phyloP scores from a whole-genome alignment of 2,797 vertebrate genomes.

The Anomalospiza imberbis region DNA sequence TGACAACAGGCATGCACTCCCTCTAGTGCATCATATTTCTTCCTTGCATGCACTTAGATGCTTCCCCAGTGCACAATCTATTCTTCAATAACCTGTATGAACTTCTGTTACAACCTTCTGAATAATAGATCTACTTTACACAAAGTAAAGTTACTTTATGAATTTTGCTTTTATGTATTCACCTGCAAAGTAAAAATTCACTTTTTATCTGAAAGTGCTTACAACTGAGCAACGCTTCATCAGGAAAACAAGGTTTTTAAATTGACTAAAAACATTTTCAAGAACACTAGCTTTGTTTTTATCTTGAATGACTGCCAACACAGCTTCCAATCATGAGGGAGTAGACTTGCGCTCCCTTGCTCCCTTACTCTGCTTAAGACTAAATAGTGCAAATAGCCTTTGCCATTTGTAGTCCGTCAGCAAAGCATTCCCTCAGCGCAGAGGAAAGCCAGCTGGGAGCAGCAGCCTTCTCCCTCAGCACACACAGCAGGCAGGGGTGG shows the following conservation, averaged over 20 bases:
- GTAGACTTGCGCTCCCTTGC: background rate
- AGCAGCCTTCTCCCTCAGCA: background rate
- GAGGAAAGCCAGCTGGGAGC: background rate
- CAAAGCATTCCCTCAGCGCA: background rate
- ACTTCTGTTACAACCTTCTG: slow-evolving; percentile 10
- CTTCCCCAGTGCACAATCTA: slow-evolving; percentile 2
- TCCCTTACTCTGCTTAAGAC: background rate
- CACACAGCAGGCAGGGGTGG: background rate
- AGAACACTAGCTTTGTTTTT: background rate
- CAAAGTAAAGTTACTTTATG: background rate
- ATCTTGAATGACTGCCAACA: background rate
- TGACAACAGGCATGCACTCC: background rate
- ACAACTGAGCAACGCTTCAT: background rate
- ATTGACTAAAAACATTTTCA: background rate
- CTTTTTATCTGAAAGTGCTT: background rate
- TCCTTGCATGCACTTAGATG: background rate
- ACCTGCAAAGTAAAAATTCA: slow-evolving; percentile 8
- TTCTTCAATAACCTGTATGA: slow-evolving; percentile 15
- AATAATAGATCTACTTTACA: slow-evolving; percentile 13
- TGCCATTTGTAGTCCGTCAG: background rate
- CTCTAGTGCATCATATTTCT: background rate
- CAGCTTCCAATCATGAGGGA: background rate
- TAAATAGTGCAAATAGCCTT: background rate
- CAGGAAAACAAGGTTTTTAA: background rate
- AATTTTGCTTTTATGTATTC: slow-evolving; percentile 8